These are phyloP conservation scores for Phalera bucephala DNA, from an alignment of 2,888 invertebrate species.

Conservation along the genomic window DNA sequence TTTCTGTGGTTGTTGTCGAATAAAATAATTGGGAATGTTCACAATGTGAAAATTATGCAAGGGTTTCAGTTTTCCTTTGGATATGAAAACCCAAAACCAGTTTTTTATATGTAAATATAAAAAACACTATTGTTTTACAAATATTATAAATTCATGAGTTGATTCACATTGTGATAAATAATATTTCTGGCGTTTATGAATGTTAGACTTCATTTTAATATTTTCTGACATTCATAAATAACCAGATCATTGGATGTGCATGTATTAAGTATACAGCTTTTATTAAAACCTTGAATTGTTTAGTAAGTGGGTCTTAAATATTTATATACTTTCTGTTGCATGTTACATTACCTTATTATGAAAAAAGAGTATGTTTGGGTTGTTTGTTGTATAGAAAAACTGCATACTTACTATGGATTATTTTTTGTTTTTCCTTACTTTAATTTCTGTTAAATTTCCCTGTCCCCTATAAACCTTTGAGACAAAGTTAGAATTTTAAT, in stretches of 20 bases:
- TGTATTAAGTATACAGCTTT: conserved; percentile 14
- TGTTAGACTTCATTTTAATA: neutral
- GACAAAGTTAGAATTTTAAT: too few species aligned
- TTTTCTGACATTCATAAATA: conserved; percentile 15
- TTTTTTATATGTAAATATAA: too few species aligned
- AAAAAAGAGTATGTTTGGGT: too few species aligned
- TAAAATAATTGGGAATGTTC: conserved; percentile 1
- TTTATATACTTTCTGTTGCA: conserved; percentile 26
- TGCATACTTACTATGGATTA: too few species aligned
- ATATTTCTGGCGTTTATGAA: too few species aligned
- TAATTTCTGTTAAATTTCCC: too few species aligned
- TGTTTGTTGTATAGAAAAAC: too few species aligned
- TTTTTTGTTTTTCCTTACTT: too few species aligned
- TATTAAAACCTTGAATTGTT: conserved; percentile 17
- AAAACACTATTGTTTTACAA: too few species aligned
- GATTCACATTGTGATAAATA: neutral
- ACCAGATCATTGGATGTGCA: conserved; percentile 20
- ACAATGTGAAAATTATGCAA: conserved; percentile 7
- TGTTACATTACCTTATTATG: neutral
- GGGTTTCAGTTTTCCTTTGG: too few species aligned
- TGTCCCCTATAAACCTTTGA: too few species aligned
- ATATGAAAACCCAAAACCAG: too few species aligned
- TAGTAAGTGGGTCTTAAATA: conserved; percentile 8
- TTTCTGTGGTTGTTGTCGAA: conserved; percentile 17
- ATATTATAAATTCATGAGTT: conserved; percentile 5